Evolutionary conservation across 2,797 vertebrate species (phyloP), one percentile per base, ranked within the genome.

Genomic region (Phataginus tetradactyla): DNA sequence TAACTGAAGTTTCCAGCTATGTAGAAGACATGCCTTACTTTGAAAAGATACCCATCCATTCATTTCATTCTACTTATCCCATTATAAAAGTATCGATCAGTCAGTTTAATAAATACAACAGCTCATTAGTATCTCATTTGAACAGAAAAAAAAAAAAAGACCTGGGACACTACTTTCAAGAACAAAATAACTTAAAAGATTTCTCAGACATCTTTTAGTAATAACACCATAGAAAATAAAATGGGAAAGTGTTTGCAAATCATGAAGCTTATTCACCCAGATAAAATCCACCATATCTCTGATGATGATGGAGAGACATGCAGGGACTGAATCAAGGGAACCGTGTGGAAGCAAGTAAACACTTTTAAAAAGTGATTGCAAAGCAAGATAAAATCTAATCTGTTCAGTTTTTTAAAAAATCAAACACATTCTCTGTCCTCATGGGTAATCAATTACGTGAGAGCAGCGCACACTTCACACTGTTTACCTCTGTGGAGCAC

Each of bases 181-280:
- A 96, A 66, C 59, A 72, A 74, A 88, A 94, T 55, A 21, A 83
- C 39, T 72, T 11, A 37, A 90, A 45, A 80, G 61, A 86, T 89
- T 95, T 97, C 77, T 97, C 90, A 93, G 68, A 95, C 96, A 93
- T 71, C 0, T 55, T 75, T 94, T 63, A 96, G 93, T 84, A 85
- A 89, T 72, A 45, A 80, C 89, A 95, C 23, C 42, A 63, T 9
- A 75, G 84, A 95, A 97, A 96, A 92, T 37, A 95, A 83, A 94
- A 72, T 20, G 71, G 87, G 42, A 93, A 72, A 96, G 27, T 89
- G 69, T 97, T 98, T 96, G 96, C 71, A 96, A 94, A 97, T 93
- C 68, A 89, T 85, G 84, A 96, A 57, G n/a, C 93, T 98, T 96
- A 95, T 95, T 98, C 95, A 97, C 12, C 95, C 96, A 89, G 88